Base-by-base conservation (phyloP, 2,797 vertebrate species). In the Megaceryle alcyon region DNA sequence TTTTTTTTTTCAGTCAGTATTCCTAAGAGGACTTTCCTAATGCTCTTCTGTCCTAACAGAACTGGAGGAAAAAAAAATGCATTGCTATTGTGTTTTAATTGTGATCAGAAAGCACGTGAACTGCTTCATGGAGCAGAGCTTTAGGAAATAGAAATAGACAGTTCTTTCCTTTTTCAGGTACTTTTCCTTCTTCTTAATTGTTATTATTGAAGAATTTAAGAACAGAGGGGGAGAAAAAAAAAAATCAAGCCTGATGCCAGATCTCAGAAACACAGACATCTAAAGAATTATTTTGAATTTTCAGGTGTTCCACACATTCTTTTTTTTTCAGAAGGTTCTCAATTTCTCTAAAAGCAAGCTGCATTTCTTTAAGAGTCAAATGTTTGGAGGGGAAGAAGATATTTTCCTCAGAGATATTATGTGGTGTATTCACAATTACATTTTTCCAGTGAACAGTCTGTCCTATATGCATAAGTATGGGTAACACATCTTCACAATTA, bases 401-500 rank as follows among this genome's bases (percentile, higher is more conserved):
- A 0, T n/a, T 79, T 88, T 63, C 46, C 78, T 77, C 54, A 49
- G n/a, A 68, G 46, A 2, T 29, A 20, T 35, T n/a, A 12, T 12
- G 14, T 0, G 0, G 9, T 46, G 6, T 41, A 33, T 56, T 75
- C 49, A 29, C 41, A 46, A 16, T 53, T n/a, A 17, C 4, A 5
- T 33, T 75, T 77, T 46, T 88, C 43, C 84, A 68, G 66, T 26
- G 56, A 86, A 57, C 60, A 66, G 18, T 48, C 41, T 93, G 91
- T 81, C 49, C 60, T 88, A 78, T 80, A 23, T 78, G 44, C 28
- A 23, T 28, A 23, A 0, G 0, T 12, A 6, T 86, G 75, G 80
- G 61, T 59, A 84, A 73, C 72, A 81, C 63, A n/a, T 86, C 43
- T 80, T 82, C 78, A 85, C 16, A 19, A 85, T 92, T 94, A 64